Conservation (phyloP, 2,113 vertebrate genomes). For the Geococcyx californianus region DNA sequence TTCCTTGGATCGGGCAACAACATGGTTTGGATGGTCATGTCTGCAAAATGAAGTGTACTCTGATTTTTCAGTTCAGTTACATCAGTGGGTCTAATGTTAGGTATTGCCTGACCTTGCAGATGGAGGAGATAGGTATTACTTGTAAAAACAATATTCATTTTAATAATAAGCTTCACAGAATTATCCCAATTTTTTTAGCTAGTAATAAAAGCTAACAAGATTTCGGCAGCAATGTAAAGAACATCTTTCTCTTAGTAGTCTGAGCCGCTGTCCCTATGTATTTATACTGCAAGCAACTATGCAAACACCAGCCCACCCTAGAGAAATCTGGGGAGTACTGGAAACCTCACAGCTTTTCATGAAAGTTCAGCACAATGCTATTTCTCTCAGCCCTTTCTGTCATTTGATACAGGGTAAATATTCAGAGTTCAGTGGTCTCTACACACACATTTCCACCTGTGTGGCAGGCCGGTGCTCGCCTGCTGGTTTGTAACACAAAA, state of each 20-base stretch:
- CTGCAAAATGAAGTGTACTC: background rate
- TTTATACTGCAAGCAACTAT: constrained; percentile 8
- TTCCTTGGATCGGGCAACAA: no score
- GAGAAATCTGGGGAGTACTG: constrained; percentile 6
- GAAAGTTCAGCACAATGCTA: constrained; percentile 7
- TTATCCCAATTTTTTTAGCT: background rate
- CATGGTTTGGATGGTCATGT: background rate
- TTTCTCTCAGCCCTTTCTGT: constrained; percentile 43
- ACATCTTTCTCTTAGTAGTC: background rate
- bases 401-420: constrained; percentile 66
- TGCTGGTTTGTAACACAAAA: constrained; percentile 51
- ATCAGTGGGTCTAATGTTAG: background rate
- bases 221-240: background rate
- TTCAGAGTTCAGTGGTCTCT: constrained; percentile 11
- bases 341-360: constrained; percentile 26
- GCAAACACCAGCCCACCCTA: constrained; percentile 52
- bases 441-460: constrained; percentile 62
- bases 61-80: background rate
- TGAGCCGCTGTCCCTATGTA: background rate
- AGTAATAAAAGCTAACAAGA: background rate
- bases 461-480: constrained; percentile 23
- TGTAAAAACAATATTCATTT: background rate
- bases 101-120: background rate
- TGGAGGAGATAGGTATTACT: background rate
- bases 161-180: background rate